These are phyloP conservation scores for Sebastes wilsoni DNA, from an alignment of 2,797 vertebrate genomes.

Conservation along the genomic window DNA sequence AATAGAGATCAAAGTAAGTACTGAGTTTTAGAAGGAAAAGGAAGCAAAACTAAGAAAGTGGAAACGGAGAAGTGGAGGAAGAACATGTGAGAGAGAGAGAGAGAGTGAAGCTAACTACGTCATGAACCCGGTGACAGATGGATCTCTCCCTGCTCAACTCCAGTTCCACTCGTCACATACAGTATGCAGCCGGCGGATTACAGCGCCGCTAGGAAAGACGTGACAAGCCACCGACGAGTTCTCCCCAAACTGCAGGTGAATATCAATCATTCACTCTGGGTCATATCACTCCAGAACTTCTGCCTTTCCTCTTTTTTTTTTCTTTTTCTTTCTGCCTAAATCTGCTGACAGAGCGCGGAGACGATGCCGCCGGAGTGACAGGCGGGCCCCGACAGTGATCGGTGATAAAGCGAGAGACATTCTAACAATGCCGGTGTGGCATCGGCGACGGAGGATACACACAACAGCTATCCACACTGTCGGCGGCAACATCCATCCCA, in stretches of 20 bases:
- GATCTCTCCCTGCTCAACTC: slow-evolving; percentile 8
- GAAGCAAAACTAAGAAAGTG: not conserved
- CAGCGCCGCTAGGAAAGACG: slow-evolving; percentile 3
- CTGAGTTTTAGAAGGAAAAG: not conserved
- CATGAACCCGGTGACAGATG: slow-evolving; percentile 20
- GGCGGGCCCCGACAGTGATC: slow-evolving; percentile 31
- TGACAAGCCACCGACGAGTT: slow-evolving; percentile 24
- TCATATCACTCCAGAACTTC: slow-evolving; percentile 26
- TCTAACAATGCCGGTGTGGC: slow-evolving; percentile 28
- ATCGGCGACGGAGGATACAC: slow-evolving; percentile 8
- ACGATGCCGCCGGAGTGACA: slow-evolving; percentile 7
- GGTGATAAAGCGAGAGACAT: slow-evolving; percentile 6
- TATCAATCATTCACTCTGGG: slow-evolving; percentile 40
- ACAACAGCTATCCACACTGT: not conserved
- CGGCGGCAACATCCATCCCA: slow-evolving; percentile 13
- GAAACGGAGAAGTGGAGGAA: not conserved
- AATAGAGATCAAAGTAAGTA: slow-evolving; percentile 27
- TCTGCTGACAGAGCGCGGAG: slow-evolving; percentile 38
- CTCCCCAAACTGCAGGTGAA: slow-evolving; percentile 32
- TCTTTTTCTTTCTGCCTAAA: not conserved
- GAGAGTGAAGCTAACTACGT: not conserved
- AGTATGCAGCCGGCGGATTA: slow-evolving; percentile 38
- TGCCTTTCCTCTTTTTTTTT: not conserved
- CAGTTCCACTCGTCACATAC: not conserved
- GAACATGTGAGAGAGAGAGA: not conserved